phyloP scores from a whole-genome alignment of 2,888 invertebrate genomes.

The Apotomis capreana region DNA sequence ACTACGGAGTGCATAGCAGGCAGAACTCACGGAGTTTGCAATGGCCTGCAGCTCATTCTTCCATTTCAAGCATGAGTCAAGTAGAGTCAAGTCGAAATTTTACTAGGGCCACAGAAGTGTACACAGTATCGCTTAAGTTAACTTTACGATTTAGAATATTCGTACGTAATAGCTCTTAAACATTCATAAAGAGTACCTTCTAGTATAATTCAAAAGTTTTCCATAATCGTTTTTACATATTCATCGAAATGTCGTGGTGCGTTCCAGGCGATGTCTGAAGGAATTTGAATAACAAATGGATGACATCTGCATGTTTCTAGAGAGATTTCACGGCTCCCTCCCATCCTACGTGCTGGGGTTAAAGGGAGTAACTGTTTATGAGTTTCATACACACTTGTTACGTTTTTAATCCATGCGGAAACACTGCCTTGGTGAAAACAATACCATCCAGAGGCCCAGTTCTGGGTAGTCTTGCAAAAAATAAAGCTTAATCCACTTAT shows the following conservation, averaged over 20 bases:
- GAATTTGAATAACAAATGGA: slow-evolving; percentile 82
- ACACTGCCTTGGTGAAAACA: slow-evolving; percentile 57
- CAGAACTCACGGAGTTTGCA: too few relatives aligned
- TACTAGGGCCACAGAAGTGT: too few relatives aligned
- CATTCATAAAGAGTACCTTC: slow-evolving; percentile 46
- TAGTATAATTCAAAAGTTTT: slow-evolving; percentile 70
- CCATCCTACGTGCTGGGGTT: neutral
- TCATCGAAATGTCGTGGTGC: slow-evolving; percentile 77
- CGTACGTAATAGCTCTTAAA: slow-evolving; percentile 28
- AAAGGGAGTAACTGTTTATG: neutral
- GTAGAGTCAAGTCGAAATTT: too few relatives aligned
- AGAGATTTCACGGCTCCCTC: slow-evolving; percentile 48
- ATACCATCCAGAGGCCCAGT: slow-evolving; percentile 54
- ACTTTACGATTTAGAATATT: slow-evolving; percentile 7
- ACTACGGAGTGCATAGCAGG: too few relatives aligned
- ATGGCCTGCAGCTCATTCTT: too few relatives aligned
- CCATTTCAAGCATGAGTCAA: too few relatives aligned
- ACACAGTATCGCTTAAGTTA: neutral
- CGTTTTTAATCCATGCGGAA: neutral
- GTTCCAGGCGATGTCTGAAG: slow-evolving; percentile 73
- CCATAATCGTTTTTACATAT: slow-evolving; percentile 81
- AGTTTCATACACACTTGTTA: neutral
- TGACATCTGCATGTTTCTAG: slow-evolving; percentile 74
- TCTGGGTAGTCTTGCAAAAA: slow-evolving; percentile 15
- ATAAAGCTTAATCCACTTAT: slow-evolving; percentile 15